phyloP scores from a whole-genome alignment of 2,888 invertebrate genomes.

The Dioctria rufipes region DNA sequence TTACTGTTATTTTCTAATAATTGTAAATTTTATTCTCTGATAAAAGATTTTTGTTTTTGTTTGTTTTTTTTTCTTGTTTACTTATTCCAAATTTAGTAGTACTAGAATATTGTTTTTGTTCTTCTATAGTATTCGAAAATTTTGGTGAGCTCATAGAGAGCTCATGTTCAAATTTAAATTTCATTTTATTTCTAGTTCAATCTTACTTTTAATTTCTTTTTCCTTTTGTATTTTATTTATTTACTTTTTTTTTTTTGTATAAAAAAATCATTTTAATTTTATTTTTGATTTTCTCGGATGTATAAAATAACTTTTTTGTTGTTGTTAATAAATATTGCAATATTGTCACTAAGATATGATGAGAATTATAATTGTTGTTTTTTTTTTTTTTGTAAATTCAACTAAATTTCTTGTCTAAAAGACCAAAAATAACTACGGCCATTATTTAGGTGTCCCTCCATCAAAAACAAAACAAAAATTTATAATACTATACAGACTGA shows the following conservation, averaged over 20 bases:
- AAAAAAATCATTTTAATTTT: neutral
- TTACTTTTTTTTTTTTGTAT: slow-evolving; percentile 2
- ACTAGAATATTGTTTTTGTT: no score
- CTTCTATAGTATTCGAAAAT: no score
- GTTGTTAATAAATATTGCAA: no score
- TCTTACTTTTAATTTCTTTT: neutral
- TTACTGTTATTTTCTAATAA: slow-evolving; percentile 9
- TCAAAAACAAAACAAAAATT: neutral
- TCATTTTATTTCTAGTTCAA: neutral
- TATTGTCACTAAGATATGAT: no score
- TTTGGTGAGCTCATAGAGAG: no score
- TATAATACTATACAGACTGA: neutral
- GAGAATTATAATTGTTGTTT: neutral
- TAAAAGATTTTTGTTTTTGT: neutral
- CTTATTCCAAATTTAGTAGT: neutral
- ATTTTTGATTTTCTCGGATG: no score
- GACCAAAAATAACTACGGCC: no score
- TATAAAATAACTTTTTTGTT: no score
- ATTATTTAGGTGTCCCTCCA: neutral
- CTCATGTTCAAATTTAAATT: neutral
- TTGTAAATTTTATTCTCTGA: neutral
- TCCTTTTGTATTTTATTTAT: neutral
- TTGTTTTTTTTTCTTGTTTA: slow-evolving; percentile 1
- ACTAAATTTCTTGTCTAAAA: no score
- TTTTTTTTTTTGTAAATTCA: neutral